Conservation (phyloP, 2,113 vertebrate genomes). For the Crotophaga sulcirostris region DNA sequence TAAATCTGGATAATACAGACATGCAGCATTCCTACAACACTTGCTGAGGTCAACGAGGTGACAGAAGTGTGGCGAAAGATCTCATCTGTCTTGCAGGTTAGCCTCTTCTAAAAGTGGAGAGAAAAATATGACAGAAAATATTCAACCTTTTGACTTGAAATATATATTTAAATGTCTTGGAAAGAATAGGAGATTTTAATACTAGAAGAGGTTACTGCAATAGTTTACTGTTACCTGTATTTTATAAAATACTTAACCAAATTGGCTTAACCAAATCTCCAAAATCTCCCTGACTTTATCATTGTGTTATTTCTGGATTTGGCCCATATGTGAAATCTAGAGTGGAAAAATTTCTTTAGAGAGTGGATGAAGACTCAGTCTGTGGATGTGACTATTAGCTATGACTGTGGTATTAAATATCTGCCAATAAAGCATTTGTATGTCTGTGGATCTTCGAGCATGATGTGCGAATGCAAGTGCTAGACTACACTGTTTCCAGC, state of each 20-base stretch:
- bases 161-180: not conserved
- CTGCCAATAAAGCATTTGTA: not conserved
- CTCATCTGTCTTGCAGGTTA: not conserved
- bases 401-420: not conserved
- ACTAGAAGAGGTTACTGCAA: not conserved
- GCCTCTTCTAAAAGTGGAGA: not conserved
- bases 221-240: not conserved
- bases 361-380: not conserved
- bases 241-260: no score
- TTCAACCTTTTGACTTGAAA: not conserved
- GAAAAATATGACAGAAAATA: not conserved
- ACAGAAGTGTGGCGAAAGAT: not conserved
- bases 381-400: not conserved
- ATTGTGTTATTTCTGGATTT: not conserved
- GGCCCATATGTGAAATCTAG: not conserved
- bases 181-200: not conserved
- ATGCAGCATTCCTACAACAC: not conserved
- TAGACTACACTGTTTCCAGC: not conserved
- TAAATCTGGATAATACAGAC: not conserved
- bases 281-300: not conserved
- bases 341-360: not conserved
- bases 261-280: no score
- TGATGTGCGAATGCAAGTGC: not conserved
- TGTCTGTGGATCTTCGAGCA: not conserved
- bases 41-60: not conserved